Evolutionary conservation across 2,797 vertebrate species (phyloP), one percentile per base, ranked within the genome.

Genomic region (Sebastiscus tertius): DNA sequence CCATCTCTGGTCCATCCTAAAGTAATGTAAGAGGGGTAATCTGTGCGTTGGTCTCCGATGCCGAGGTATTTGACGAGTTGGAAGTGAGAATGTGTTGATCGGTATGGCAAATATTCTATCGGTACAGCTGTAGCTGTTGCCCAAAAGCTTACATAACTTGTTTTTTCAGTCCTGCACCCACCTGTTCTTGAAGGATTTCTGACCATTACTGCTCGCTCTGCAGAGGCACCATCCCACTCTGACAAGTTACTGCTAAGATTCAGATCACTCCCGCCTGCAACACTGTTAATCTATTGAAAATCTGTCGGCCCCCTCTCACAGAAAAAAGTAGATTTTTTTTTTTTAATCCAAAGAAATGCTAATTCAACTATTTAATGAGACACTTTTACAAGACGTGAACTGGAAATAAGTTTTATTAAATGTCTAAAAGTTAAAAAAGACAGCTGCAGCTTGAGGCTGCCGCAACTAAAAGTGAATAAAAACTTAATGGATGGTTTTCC

Each of bases 281-380:
- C 31, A 52, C 55, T 42, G 66, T 72, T 69, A 22, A 59, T 64
- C 59, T 65, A 24, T 61, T 58, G 36, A 63, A 80, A 75, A 78
- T 74, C 58, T 77, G 31, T 75, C 56, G 0, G 1, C 39, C 52
- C 9, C 26, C 26, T 75, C 31, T 42, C 20, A 68, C 39, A 54
- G 54, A 52, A 72, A 72, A 58, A 24, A 42, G 3, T 0, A 0
- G 18, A 4, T 5, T 64, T 84, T 46, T 84, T 64, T 27, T 36
- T 70, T 70, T 68, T 33, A 55, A 71, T 33, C 31, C 10, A 70
- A 56, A 54, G 24, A 64, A 58, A 68, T 70, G 8, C 39, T 27
- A 36, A 76, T 16, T 79, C 60, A 71, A 12, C 64, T 65, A 46
- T 70, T 62, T 31, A 62, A 13, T 62, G n/a, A 68, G 56, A 65